Evolutionary conservation across 2,797 vertebrate genomes (phyloP), one percentile per base, ranked within the genome.

Genomic region (Epinephelus coioides): DNA sequence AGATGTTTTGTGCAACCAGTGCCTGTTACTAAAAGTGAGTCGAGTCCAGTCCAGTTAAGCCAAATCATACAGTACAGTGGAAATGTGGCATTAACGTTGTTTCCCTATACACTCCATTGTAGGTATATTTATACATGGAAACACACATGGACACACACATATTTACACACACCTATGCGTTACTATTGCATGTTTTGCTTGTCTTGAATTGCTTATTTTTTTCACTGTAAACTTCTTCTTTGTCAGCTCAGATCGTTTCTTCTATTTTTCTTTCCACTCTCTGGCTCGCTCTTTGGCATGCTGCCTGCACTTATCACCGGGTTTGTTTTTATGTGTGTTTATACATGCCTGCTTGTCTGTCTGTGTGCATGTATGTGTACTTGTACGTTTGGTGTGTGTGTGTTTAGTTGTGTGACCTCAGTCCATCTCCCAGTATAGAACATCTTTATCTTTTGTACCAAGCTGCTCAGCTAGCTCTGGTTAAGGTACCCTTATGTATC

Each of bases 401-500:
- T 79, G 54, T 85, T 57, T 65, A 93, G 92, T 73, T 89, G 67
- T 94, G 86, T 92, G 94, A 94, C 30, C 87, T 94, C 88, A 88
- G 88, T 65, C 93, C 89, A 0, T 92, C 86, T 69, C 93, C 92
- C 54, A 94, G 92, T 73, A 75, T 94, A 60, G 89, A 96, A 50
- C 93, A 90, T 57, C 92, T 95, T 57, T 94, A 85, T 79, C 76
- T 92, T 54, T 88, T 95, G 54, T 94, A 94, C 88, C 93, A 93
- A 82, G 86, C 84, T 62, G 89, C 93, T 63, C 90, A 92, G n/a
- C 85, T 87, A 7, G 78, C 88, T 88, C 77, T 95, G 63, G 89
- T 90, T 68, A 87, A 95, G 93, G 92, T 94, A 92, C 47, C 6
- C 2, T 30, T 50, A 0, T 47, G 23, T 65, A 0, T 13, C 15